Conservation (phyloP, 1,140 invertebrate species). For the Pollicipes pollicipes region DNA sequence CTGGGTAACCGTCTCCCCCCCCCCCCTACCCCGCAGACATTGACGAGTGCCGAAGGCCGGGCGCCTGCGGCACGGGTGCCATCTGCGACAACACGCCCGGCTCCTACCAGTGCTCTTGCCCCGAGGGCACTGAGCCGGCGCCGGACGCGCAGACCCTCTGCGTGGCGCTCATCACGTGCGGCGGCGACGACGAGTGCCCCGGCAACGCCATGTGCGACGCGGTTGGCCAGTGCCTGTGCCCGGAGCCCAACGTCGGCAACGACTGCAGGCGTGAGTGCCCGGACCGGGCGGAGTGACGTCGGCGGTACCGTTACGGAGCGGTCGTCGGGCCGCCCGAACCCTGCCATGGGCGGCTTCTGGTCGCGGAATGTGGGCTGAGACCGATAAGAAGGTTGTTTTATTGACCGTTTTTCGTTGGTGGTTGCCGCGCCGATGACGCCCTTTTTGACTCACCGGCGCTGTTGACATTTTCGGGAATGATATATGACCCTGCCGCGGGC, state of each 20-base stretch:
- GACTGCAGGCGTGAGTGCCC: conserved; percentile 67
- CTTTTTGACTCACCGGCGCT: not conserved
- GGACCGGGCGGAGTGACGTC: conserved; percentile 6
- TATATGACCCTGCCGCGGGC: too few relatives aligned
- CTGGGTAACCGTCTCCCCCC: not conserved
- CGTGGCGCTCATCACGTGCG: conserved; percentile 57
- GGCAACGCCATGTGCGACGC: conserved; percentile 71
- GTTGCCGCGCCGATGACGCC: too few relatives aligned
- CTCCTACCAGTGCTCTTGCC: conserved; percentile 57
- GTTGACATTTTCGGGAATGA: too few relatives aligned
- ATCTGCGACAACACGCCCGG: conserved; percentile 59
- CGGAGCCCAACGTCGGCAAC: conserved; percentile 73
- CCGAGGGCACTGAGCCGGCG: conserved; percentile 56
- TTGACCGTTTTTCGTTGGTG: too few relatives aligned
- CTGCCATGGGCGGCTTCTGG: too few relatives aligned
- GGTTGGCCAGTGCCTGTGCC: conserved; percentile 55
- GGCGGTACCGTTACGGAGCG: not conserved
- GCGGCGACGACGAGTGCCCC: conserved; percentile 54
- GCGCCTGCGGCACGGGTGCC: conserved; percentile 55
- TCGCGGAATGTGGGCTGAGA: too few relatives aligned
- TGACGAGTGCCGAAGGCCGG: conserved; percentile 51
- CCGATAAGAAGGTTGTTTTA: too few relatives aligned
- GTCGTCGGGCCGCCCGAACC: too few relatives aligned
- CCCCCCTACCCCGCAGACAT: conserved; percentile 36
- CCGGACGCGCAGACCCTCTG: conserved; percentile 60